Base-by-base conservation (phyloP, 2,113 vertebrate species). In the Poecile atricapillus region DNA sequence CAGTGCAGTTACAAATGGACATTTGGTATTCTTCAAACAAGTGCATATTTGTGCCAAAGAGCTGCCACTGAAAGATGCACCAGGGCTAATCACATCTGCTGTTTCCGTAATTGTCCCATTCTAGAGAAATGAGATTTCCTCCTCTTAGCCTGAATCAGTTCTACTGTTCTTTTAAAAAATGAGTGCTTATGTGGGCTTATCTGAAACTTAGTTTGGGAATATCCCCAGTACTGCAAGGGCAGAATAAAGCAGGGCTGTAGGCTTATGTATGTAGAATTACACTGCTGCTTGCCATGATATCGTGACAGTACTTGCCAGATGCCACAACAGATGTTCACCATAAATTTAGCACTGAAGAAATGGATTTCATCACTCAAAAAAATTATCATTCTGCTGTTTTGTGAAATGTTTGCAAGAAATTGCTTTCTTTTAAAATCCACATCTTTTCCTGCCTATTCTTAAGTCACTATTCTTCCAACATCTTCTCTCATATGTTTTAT, bases 11-110 rank as follows among this genome's bases (percentile, higher is more conserved):
- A 64, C 74, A 89, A 93, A 55, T 37, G 41, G 53, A 78, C 92
- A 95, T 94, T 90, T 90, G 87, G 60, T 93, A 78, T 93, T 95
- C 83, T 90, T 93, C 41, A 95, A 67, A 85, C 68, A 88, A 96
- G 90, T 69, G n/a, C 0, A 6, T 46, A 35, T 80, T 95, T 93
- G 78, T 91, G 92, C 74, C 87, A 96, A 71, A 68, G 73, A 93
- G 58, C 69, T 87, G 59, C 91, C 73, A 62, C 5, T 89, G 82
- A 94, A 97, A 87, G 94, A 94, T 58, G 80, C 43, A 82, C 50
- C 37, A 85, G 3, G 8, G 37, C 39, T 90, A 31, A 63, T 81
- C 41, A 63, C 79, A 93, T 92, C 94, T 96, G 92, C 58, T 97
- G 65, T 92, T 95, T 87, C 33, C 0, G 82, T 87, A 94, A 90